These are phyloP conservation scores for Engraulis encrasicolus DNA, from an alignment of 2,113 vertebrate species.

Conservation along the genomic window DNA sequence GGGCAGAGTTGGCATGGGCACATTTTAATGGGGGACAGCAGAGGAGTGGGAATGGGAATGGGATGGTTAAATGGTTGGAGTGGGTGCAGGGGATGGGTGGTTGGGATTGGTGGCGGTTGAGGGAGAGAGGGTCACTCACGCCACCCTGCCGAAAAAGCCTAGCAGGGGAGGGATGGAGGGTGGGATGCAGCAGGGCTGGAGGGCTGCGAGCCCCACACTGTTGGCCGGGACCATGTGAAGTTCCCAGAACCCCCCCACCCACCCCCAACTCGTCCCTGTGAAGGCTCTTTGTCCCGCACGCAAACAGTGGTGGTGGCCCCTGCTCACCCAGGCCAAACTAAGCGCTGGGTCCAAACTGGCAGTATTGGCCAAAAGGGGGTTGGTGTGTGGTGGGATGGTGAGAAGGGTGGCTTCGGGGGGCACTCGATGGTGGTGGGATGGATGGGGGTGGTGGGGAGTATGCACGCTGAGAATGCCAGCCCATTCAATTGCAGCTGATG, in stretches of 20 bases:
- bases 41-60: background rate
- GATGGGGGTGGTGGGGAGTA: conserved; percentile 59
- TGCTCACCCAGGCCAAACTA: conserved; percentile 69
- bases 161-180: conserved; percentile 49
- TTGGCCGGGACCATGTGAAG: conserved; percentile 81
- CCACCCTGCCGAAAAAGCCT: conserved; percentile 43
- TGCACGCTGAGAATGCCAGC: conserved; percentile 72
- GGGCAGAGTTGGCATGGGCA: background rate
- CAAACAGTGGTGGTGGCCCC: conserved; percentile 76
- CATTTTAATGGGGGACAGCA: background rate
- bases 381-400: conserved; percentile 30
- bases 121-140: conserved; percentile 62
- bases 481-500: conserved; percentile 76
- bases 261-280: no score
- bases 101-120: background rate
- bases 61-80: background rate
- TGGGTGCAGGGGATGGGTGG: background rate
- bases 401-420: no score
- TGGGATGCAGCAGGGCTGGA: conserved; percentile 58
- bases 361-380: conserved; percentile 56
- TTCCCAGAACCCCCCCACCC: conserved; percentile 75
- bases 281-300: conserved; percentile 75
- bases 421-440: conserved; percentile 41
- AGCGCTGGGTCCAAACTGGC: conserved; percentile 73
- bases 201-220: conserved; percentile 55